phyloP scores from a whole-genome alignment of 2,797 vertebrate genomes.

The Arrhamphus sclerolepis region DNA sequence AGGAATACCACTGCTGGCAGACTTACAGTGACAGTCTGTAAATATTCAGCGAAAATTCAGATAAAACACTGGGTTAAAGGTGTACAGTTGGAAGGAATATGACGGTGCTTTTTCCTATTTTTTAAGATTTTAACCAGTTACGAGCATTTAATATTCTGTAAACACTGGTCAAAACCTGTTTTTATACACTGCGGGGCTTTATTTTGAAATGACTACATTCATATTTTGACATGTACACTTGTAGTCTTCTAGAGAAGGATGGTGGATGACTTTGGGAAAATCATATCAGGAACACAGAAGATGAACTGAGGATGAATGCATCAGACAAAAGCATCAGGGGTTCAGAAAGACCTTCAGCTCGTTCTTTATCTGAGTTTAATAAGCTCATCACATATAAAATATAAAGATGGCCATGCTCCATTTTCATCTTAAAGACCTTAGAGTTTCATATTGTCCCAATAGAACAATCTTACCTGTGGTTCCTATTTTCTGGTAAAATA shows the following conservation, averaged over 20 bases:
- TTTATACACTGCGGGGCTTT: neutral
- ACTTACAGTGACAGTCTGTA: conserved; percentile 20
- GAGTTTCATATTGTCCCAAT: no score
- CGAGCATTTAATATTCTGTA: conserved; percentile 7
- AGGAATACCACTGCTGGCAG: conserved; percentile 13
- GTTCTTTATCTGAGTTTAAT: no score
- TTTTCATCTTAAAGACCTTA: no score
- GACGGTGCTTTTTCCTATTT: conserved; percentile 10
- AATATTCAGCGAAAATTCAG: conserved; percentile 23
- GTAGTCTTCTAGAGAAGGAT: neutral
- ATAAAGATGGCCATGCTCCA: no score
- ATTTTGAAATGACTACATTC: neutral
- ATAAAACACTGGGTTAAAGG: conserved; percentile 21
- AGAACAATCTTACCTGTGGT: no score
- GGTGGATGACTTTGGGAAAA: neutral
- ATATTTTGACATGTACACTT: neutral
- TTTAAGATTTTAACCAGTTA: conserved; percentile 33
- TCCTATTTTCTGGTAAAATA: no score
- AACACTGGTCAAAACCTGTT: conserved; percentile 14
- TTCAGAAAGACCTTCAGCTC: no score
- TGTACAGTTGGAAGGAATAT: conserved; percentile 3
- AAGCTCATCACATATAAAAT: no score
- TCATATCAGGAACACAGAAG: neutral
- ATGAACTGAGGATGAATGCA: no score
- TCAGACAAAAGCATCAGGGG: no score